Percentiles rank a stretch among this genome's conserved stretches.
phyloP scores from a whole-genome alignment of 2,888 invertebrate species.

The Drosophila cognata region DNA sequence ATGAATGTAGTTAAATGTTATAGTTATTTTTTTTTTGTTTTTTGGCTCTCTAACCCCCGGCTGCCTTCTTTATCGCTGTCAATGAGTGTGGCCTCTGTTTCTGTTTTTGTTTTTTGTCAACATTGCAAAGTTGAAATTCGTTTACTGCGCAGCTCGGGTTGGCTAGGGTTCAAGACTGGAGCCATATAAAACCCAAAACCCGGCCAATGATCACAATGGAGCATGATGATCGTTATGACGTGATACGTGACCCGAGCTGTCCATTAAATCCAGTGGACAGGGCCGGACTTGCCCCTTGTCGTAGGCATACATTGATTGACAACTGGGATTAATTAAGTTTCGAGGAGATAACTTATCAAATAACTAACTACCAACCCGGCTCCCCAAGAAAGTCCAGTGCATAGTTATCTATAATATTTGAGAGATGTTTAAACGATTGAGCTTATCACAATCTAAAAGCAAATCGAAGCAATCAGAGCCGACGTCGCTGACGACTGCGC shows the following conservation, averaged over 20 bases:
- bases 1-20: conserved; percentile 15
- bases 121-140: conserved; percentile 1
- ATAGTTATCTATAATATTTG: background rate
- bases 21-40: background rate
- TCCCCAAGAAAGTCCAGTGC: background rate
- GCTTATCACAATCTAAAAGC: conserved; percentile 37
- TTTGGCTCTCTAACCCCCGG: background rate
- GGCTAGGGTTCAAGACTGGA: conserved; percentile 48
- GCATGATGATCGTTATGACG: conserved; percentile 19
- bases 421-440: conserved; percentile 8
- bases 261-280: conserved; percentile 20
- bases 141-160: conserved; percentile 7
- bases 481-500: conserved; percentile 1
- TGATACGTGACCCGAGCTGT: conserved; percentile 5
- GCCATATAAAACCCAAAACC: conserved; percentile 4
- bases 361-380: background rate
- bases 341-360: background rate
- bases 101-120: conserved; percentile 4
- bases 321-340: conserved; percentile 11
- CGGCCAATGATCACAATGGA: conserved; percentile 22
- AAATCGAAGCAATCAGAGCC: conserved; percentile 16
- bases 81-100: conserved; percentile 37
- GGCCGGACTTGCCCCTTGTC: conserved; percentile 31
- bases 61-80: conserved; percentile 29
- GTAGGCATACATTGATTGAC: conserved; percentile 61